Evolutionary conservation across 2,113 vertebrate species (phyloP).

Genomic region (Genyomyrus donnyi): DNA sequence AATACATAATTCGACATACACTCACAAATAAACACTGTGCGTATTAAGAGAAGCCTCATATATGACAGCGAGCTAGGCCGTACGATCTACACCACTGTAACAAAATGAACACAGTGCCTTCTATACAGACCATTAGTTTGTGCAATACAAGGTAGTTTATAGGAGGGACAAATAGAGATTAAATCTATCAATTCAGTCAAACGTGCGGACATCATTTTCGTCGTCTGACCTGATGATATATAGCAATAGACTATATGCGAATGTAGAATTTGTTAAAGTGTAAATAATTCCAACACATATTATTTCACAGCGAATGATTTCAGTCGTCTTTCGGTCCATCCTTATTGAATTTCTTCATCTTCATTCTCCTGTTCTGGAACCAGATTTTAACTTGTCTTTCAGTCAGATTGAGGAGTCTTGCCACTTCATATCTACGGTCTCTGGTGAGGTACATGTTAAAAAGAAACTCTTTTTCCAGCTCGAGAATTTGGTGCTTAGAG

Average conservation of each 20-base stretch:
- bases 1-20: conserved; percentile 71
- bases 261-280: conserved; percentile 7
- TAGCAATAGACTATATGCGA: background rate
- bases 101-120: conserved; percentile 59
- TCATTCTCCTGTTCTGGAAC: conserved; percentile 97
- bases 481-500: conserved; percentile 90
- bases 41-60: conserved; percentile 76
- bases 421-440: conserved; percentile 94
- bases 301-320: conserved; percentile 31
- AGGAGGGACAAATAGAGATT: conserved; percentile 19
- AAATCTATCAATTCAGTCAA: conserved; percentile 41
- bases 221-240: conserved; percentile 29
- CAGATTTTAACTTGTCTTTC: conserved; percentile 98
- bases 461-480: conserved; percentile 92
- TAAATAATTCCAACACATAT: background rate
- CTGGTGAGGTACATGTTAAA: conserved; percentile 97
- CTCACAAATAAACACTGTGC: conserved; percentile 80
- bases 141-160: conserved; percentile 90
- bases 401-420: conserved; percentile 83
- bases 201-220: conserved; percentile 40
- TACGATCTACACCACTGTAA: conserved; percentile 73
- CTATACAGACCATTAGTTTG: conserved; percentile 73
- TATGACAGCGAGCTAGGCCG: conserved; percentile 61
- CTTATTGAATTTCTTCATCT: conserved; percentile 99
- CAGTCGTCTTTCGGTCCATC: conserved; percentile 84